Percentiles rank a stretch among this genome's conserved stretches.
phyloP scores from a whole-genome alignment of 2,888 invertebrate species.

The Mythimna pallens region DNA sequence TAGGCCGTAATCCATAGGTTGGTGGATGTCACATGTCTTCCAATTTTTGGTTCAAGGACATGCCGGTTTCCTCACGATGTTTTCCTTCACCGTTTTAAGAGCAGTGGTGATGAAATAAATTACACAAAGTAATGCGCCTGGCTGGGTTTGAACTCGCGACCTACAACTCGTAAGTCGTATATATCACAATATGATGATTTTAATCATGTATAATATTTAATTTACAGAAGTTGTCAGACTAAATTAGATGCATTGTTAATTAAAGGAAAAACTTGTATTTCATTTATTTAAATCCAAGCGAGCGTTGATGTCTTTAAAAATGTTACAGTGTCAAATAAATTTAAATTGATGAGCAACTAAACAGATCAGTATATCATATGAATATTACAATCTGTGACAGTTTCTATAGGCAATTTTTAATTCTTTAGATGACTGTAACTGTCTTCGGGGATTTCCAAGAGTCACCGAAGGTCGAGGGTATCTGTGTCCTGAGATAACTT shows the following conservation, averaged over 20 bases:
- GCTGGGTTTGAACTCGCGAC: no score
- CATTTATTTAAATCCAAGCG: not conserved
- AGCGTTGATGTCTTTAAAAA: not conserved
- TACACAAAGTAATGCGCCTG: no score
- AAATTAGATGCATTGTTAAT: not conserved
- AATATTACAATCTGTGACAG: not conserved
- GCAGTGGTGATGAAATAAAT: no score
- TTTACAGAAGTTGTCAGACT: not conserved
- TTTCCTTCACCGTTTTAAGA: no score
- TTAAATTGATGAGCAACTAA: not conserved
- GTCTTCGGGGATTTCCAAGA: constrained; percentile 16
- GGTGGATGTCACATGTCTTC: no score
- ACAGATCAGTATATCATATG: not conserved
- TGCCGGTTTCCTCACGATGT: no score
- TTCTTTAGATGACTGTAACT: not conserved
- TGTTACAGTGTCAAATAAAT: constrained; percentile 4
- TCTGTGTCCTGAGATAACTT: constrained; percentile 26
- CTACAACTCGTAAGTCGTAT: no score
- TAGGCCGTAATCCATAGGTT: no score
- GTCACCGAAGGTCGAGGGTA: constrained; percentile 7
- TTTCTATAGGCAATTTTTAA: constrained; percentile 7
- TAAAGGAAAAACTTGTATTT: not conserved
- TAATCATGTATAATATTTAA: not conserved
- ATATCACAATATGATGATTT: no score
- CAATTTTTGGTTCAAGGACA: no score